These are phyloP conservation scores for Botrylloides violaceus DNA, from an alignment of 23 tunicate genomes.

Conservation along the genomic window DNA sequence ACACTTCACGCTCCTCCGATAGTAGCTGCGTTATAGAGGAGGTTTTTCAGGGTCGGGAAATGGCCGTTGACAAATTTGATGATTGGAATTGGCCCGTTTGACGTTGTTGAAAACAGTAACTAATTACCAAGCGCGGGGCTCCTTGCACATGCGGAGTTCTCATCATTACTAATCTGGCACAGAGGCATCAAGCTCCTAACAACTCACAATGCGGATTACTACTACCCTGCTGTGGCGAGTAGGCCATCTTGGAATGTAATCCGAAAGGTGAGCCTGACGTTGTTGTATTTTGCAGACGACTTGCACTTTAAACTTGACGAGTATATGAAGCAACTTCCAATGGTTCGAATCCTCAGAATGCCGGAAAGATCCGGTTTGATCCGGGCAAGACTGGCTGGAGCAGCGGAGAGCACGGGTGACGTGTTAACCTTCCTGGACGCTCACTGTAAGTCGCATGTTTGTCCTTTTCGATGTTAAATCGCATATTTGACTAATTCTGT, in stretches of 20 bases:
- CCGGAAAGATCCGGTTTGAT: slow-evolving; percentile 74
- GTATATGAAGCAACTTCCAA: slow-evolving; percentile 44
- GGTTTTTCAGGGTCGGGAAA: too few relatives aligned
- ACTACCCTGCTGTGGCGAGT: neutral
- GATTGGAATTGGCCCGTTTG: too few relatives aligned
- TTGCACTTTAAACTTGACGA: slow-evolving; percentile 44
- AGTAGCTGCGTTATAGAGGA: too few relatives aligned
- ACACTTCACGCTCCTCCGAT: too few relatives aligned
- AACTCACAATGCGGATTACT: too few relatives aligned
- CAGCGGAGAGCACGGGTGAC: slow-evolving; percentile 56
- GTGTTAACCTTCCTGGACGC: slow-evolving; percentile 90
- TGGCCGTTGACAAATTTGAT: too few relatives aligned
- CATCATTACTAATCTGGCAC: too few relatives aligned
- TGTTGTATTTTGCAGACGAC: slow-evolving; percentile 31
- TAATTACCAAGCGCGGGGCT: too few relatives aligned
- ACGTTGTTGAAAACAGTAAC: too few relatives aligned
- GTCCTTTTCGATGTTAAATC: too few relatives aligned
- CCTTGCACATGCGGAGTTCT: too few relatives aligned
- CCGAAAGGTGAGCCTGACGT: neutral
- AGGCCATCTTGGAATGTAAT: neutral
- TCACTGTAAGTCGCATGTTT: slow-evolving; percentile 50
- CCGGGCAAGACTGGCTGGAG: slow-evolving; percentile 87
- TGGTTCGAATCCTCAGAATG: slow-evolving; percentile 49
- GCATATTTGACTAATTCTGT: neutral
- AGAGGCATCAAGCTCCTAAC: too few relatives aligned